Evolutionary conservation across 2,797 vertebrate genomes (phyloP).

Genomic region (Cheirogaleus major): DNA sequence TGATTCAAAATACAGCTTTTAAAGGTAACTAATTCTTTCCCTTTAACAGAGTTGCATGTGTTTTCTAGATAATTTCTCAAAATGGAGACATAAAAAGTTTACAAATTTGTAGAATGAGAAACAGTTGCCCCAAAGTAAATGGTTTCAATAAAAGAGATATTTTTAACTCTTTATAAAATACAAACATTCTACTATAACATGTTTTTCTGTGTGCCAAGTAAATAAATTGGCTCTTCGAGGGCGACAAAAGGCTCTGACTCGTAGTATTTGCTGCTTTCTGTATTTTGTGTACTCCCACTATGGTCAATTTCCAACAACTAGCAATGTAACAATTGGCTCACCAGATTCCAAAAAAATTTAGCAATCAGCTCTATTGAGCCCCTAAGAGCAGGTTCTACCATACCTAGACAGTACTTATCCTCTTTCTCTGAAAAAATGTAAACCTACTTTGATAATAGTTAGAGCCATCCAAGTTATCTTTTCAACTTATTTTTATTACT

Average conservation of each 20-base stretch:
- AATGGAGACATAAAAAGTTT: background rate
- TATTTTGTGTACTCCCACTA: background rate
- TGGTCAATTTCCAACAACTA: background rate
- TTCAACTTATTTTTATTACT: constrained; percentile 29
- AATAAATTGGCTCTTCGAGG: background rate
- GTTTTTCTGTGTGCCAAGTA: background rate
- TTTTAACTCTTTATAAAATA: background rate
- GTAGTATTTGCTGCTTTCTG: background rate
- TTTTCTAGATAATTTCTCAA: constrained; percentile 15
- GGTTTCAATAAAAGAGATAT: background rate
- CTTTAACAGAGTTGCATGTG: background rate
- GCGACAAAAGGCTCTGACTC: background rate
- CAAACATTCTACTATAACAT: background rate
- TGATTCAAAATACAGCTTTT: background rate
- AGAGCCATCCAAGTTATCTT: constrained; percentile 28
- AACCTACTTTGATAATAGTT: background rate
- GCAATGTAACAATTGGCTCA: background rate
- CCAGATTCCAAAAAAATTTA: background rate
- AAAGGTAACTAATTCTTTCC: background rate
- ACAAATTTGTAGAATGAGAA: background rate
- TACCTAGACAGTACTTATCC: background rate
- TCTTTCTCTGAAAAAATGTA: constrained; percentile 14
- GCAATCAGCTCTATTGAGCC: background rate
- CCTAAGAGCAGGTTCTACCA: background rate
- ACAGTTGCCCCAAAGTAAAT: background rate